Evolutionary conservation across 2,888 invertebrate genomes (phyloP).

Genomic region (Penaeus monodon): DNA sequence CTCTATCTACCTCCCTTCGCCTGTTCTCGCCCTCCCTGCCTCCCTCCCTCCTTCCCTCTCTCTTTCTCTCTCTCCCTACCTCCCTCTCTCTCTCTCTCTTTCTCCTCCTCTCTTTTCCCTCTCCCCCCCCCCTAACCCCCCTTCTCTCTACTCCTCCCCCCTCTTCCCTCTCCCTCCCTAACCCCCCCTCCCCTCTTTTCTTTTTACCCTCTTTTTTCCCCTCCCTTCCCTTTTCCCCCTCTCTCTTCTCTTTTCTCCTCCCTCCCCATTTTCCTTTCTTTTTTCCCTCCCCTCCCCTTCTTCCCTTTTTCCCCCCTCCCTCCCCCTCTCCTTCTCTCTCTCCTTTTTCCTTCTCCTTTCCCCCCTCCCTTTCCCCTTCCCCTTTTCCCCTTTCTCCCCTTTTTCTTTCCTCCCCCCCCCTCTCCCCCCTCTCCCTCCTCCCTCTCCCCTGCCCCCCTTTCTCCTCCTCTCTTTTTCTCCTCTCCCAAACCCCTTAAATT

Average conservation of each 20-base stretch:
- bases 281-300: neutral
- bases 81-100: neutral
- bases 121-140: neutral
- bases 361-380: neutral
- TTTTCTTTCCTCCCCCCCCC: neutral
- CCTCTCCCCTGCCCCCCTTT: neutral
- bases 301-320: neutral
- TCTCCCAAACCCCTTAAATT: neutral
- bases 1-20: no score
- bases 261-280: neutral
- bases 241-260: neutral
- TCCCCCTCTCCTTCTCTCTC: neutral
- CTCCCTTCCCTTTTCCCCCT: neutral
- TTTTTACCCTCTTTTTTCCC: no score
- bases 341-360: neutral
- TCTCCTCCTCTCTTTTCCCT: neutral
- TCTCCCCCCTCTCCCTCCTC: neutral
- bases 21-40: no score
- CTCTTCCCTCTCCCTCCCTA: neutral
- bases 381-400: neutral
- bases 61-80: neutral
- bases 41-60: no score
- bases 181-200: neutral
- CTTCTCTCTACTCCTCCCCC: neutral
- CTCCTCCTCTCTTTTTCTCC: neutral